phyloP scores from a whole-genome alignment of 2,888 invertebrate species.

The Lithodes maja region DNA sequence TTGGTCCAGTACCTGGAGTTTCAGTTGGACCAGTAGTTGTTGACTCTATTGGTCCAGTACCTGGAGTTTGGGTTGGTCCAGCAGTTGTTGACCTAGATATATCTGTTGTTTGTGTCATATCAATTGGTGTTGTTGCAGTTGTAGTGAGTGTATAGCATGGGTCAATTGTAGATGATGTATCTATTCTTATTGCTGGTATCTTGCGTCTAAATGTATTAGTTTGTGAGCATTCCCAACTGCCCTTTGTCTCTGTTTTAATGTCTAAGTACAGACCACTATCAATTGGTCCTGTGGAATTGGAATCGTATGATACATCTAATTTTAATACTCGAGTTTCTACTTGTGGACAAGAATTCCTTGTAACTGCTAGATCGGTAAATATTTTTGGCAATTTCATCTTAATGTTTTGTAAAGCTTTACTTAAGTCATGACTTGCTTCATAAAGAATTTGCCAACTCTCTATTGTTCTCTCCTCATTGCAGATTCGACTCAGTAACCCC shows the following conservation, averaged over 20 bases:
- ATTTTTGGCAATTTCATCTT: neutral
- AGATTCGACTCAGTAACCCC: neutral
- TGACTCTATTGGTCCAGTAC: neutral
- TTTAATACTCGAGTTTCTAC: neutral
- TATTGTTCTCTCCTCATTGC: neutral
- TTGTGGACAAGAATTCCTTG: neutral
- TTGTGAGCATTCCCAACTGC: neutral
- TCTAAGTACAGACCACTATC: neutral
- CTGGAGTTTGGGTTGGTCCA: neutral
- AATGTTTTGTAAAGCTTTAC: neutral
- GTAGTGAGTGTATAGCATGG: neutral
- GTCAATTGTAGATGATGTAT: neutral
- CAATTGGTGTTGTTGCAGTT: neutral
- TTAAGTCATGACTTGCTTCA: neutral
- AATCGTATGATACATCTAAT: neutral
- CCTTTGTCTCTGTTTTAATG: neutral
- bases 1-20: neutral
- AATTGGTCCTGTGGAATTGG: neutral
- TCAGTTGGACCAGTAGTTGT: neutral
- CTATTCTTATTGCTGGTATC: neutral
- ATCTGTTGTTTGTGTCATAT: neutral
- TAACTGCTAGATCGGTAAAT: neutral
- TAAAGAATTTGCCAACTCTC: neutral
- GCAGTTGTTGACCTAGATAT: neutral
- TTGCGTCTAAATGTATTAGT: neutral